Conservation (phyloP, 2,888 invertebrate species). For the Anthophora plumipes region DNA sequence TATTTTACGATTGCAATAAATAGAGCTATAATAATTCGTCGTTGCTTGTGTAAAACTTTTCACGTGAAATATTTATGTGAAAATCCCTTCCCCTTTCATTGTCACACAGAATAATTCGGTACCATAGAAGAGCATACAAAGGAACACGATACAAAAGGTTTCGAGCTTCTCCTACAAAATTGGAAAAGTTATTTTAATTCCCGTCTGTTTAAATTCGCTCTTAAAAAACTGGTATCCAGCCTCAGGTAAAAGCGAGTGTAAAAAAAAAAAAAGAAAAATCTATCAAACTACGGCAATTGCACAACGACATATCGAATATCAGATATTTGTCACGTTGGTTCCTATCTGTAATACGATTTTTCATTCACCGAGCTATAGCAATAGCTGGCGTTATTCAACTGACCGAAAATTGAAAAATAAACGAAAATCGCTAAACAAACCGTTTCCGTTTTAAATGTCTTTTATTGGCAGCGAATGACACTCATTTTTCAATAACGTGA, state of each 20-base stretch:
- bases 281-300: neutral
- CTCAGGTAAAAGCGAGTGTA: neutral
- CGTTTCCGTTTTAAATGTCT: neutral
- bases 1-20: too few relatives aligned
- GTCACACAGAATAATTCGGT: neutral
- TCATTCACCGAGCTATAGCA: conserved; percentile 8
- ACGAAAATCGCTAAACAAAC: conserved; percentile 14
- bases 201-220: neutral
- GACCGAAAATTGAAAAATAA: neutral
- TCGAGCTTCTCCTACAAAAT: neutral
- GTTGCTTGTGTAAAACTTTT: too few relatives aligned
- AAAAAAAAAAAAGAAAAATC: conserved; percentile 14
- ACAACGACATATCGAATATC: conserved; percentile 22
- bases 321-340: conserved; percentile 33
- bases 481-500: too few relatives aligned
- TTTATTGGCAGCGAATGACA: neutral
- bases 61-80: too few relatives aligned
- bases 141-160: neutral
- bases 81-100: too few relatives aligned
- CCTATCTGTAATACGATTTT: conserved; percentile 26
- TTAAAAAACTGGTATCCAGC: conserved; percentile 3
- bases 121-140: neutral
- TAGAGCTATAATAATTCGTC: too few relatives aligned
- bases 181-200: neutral
- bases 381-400: neutral